A percentile compares a stretch with the other conserved stretches of the same genome.
phyloP scores from a whole-genome alignment of 2,888 invertebrate species.

The Lysandra bellargus region DNA sequence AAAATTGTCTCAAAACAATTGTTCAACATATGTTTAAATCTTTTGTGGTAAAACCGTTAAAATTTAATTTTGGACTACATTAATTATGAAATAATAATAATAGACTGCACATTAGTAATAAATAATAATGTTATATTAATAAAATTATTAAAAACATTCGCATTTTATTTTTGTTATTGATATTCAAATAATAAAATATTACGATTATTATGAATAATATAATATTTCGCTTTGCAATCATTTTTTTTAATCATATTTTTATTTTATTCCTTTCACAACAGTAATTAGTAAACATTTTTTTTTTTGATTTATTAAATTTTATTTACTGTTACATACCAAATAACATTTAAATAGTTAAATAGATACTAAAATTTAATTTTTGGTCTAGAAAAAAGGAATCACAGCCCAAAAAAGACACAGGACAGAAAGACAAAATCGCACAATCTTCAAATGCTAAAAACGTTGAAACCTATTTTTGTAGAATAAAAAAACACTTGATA shows the following conservation, averaged over 20 bases:
- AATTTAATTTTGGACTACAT: too few relatives aligned
- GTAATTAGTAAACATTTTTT: too few relatives aligned
- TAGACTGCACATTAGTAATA: neutral
- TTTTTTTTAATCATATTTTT: too few relatives aligned
- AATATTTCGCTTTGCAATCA: neutral
- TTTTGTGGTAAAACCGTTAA: too few relatives aligned
- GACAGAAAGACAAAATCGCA: neutral
- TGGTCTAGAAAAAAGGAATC: neutral
- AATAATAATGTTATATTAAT: neutral
- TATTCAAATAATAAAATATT: neutral
- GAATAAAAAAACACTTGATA: conserved; percentile 32
- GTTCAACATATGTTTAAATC: too few relatives aligned
- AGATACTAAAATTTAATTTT: neutral
- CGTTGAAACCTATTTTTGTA: neutral
- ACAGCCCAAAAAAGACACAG: neutral
- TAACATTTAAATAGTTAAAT: too few relatives aligned
- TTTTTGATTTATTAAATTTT: too few relatives aligned
- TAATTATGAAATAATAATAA: too few relatives aligned
- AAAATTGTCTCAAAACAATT: too few relatives aligned
- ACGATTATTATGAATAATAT: neutral
- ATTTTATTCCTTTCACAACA: too few relatives aligned
- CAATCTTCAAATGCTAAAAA: neutral
- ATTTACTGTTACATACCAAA: too few relatives aligned
- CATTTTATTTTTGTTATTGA: neutral
- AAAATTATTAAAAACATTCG: neutral